Conservation (phyloP, 2,888 invertebrate species). For the Rhabditoides inermis region DNA sequence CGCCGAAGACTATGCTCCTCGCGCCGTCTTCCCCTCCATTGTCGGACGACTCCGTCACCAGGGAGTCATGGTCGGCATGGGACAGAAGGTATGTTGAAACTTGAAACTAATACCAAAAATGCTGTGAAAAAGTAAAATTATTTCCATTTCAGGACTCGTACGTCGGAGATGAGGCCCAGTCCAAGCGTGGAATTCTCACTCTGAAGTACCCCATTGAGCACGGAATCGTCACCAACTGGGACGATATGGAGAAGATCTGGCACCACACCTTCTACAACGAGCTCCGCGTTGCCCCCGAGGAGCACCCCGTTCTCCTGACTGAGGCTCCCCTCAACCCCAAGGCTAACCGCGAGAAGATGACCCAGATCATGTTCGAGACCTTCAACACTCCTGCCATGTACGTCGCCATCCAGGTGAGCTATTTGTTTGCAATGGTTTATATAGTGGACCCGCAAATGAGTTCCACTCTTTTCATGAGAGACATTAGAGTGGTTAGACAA, state of each 20-base stretch:
- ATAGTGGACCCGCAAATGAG: no score
- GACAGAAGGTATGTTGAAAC: constrained; percentile 57
- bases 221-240: constrained; percentile 94
- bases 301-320: constrained; percentile 81
- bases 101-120: no score
- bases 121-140: no score
- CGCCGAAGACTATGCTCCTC: constrained; percentile 68
- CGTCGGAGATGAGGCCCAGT: constrained; percentile 54
- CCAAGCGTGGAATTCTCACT: constrained; percentile 73
- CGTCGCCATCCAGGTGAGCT: constrained; percentile 62
- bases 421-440: no score
- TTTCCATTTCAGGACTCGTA: constrained; percentile 53
- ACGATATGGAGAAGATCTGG: constrained; percentile 97
- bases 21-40: constrained; percentile 76
- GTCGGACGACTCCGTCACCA: constrained; percentile 64
- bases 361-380: constrained; percentile 80
- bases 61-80: constrained; percentile 56
- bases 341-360: constrained; percentile 90
- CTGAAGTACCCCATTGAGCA: constrained; percentile 89
- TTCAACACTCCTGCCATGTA: constrained; percentile 59
- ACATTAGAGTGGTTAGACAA: no score
- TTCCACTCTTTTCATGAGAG: no score
- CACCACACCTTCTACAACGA: constrained; percentile 97
- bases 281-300: constrained; percentile 85
- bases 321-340: constrained; percentile 88